These are phyloP conservation scores for Esox masquinongy DNA, from an alignment of 2,797 vertebrate species.

Conservation along the genomic window DNA sequence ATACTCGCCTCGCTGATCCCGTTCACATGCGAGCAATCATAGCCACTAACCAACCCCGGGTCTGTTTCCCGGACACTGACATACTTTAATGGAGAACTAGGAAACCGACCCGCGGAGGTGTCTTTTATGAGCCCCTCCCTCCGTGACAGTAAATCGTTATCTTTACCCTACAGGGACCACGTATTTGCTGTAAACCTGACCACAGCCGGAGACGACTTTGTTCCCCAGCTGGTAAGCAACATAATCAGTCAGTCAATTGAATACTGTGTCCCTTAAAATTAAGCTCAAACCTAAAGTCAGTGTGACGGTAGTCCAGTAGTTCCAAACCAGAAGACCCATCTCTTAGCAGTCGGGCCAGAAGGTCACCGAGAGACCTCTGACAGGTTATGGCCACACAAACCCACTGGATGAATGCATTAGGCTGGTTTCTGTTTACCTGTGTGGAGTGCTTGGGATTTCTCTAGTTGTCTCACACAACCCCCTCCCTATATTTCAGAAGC, in stretches of 20 bases:
- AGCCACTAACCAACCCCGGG: neutral
- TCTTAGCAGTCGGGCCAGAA: neutral
- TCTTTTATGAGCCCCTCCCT: neutral
- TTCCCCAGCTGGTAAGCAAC: slow-evolving; percentile 84
- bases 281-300: neutral
- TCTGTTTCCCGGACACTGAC: neutral
- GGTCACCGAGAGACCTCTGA: neutral
- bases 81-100: neutral
- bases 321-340: neutral
- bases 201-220: slow-evolving; percentile 80
- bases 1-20: neutral
- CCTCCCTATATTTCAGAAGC: slow-evolving; percentile 72
- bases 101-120: neutral
- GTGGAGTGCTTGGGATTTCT: neutral
- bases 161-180: slow-evolving; percentile 81
- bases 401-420: neutral
- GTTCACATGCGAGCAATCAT: neutral
- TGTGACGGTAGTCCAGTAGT: neutral
- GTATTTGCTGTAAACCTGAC: slow-evolving; percentile 94
- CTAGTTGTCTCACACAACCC: neutral
- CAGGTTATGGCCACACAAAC: neutral
- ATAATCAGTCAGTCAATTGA: neutral
- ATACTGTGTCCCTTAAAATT: neutral
- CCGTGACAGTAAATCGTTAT: neutral
- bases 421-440: neutral